These are phyloP conservation scores for Hypomesus transpacificus DNA, from an alignment of 2,113 vertebrate species.

Conservation along the genomic window DNA sequence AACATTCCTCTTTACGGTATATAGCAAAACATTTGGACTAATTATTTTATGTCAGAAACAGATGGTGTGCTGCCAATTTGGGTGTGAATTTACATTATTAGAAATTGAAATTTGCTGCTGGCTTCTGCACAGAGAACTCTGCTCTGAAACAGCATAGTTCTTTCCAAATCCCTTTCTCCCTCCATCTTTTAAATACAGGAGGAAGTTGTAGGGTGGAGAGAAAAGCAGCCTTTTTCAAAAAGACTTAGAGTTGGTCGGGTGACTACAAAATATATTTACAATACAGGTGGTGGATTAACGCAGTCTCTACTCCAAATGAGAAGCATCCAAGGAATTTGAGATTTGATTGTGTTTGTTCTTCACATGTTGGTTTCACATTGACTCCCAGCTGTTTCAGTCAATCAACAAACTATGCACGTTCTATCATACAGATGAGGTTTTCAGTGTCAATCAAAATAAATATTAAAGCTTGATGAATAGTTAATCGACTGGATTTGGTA, in stretches of 20 bases:
- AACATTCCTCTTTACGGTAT: constrained; percentile 36
- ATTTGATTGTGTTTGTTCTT: constrained; percentile 29
- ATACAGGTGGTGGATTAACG: constrained; percentile 7
- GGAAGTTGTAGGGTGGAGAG: too few species aligned
- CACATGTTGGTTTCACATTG: constrained; percentile 49
- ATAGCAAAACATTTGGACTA: constrained; percentile 57
- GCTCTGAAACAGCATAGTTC: constrained; percentile 41
- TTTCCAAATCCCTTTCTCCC: constrained; percentile 28
- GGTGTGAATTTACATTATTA: constrained; percentile 67
- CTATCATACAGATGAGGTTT: constrained; percentile 56
- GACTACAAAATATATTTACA: neutral
- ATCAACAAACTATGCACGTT: constrained; percentile 58
- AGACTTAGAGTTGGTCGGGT: too few species aligned
- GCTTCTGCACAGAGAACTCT: constrained; percentile 34
- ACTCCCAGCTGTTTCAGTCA: constrained; percentile 32
- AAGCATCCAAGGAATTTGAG: constrained; percentile 48
- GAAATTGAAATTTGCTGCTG: constrained; percentile 59
- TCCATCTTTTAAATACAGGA: neutral
- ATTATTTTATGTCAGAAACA: constrained; percentile 70
- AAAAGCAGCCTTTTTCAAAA: too few species aligned
- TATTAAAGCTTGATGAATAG: constrained; percentile 37
- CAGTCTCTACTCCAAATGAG: constrained; percentile 46
- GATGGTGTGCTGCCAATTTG: constrained; percentile 72
- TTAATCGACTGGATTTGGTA: constrained; percentile 26
- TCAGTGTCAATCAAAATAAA: constrained; percentile 41